Percentiles rank a stretch among this genome's conserved stretches.
Conservation (phyloP, 2,888 invertebrate species). For the Platynereis dumerilii region DNA sequence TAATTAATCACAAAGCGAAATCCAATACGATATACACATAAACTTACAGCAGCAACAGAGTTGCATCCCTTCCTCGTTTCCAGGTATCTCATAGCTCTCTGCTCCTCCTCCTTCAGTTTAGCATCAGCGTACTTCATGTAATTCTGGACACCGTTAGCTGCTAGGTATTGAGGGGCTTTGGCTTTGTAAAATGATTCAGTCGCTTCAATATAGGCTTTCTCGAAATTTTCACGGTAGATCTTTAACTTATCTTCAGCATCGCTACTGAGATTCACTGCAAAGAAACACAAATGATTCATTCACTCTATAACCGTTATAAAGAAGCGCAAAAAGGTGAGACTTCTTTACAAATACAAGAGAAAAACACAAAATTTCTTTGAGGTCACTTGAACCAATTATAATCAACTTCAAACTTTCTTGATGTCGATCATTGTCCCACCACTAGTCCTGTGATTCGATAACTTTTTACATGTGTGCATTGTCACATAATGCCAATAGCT, state of each 20-base stretch:
- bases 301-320: too few relatives aligned
- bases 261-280: slow-evolving; percentile 89
- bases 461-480: too few relatives aligned
- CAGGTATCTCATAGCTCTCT: slow-evolving; percentile 88
- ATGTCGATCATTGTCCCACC: too few relatives aligned
- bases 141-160: slow-evolving; percentile 89
- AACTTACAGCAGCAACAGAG: slow-evolving; percentile 68
- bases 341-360: too few relatives aligned
- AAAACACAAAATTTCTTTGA: background rate
- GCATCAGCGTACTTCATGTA: slow-evolving; percentile 97
- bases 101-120: slow-evolving; percentile 93
- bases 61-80: slow-evolving; percentile 83
- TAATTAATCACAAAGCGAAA: too few relatives aligned
- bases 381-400: background rate
- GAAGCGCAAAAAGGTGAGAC: too few relatives aligned
- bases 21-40: background rate
- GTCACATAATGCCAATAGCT: too few relatives aligned
- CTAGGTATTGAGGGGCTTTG: slow-evolving; percentile 89
- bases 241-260: slow-evolving; percentile 90
- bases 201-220: slow-evolving; percentile 90
- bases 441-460: too few relatives aligned
- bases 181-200: slow-evolving; percentile 89
- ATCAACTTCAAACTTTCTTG: too few relatives aligned
- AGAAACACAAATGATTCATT: too few relatives aligned
- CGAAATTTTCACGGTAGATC: slow-evolving; percentile 96